These are phyloP conservation scores for cat (Felis catus) DNA, from an alignment of 2,113 vertebrate genomes.

Conservation along the genomic window DNA sequence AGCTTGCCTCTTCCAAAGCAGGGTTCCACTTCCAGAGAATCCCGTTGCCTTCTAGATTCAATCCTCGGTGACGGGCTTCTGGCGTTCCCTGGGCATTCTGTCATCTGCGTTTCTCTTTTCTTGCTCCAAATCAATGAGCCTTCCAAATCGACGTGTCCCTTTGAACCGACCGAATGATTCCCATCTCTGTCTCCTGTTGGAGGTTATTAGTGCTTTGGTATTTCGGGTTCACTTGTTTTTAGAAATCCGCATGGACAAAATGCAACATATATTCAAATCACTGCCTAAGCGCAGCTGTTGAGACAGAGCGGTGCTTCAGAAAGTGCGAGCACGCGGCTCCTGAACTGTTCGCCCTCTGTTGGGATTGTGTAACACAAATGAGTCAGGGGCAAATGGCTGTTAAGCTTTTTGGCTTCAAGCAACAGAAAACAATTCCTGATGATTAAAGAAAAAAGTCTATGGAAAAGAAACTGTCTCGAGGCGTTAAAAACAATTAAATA, in stretches of 20 bases:
- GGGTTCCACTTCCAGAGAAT: background rate
- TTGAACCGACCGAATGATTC: background rate
- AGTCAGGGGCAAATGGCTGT: background rate
- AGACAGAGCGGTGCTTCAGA: background rate
- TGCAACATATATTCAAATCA: background rate
- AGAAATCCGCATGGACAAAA: background rate
- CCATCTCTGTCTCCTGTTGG: background rate
- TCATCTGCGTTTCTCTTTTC: background rate
- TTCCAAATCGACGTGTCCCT: background rate
- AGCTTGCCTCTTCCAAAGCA: background rate
- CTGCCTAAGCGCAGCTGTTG: background rate
- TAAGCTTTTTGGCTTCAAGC: background rate
- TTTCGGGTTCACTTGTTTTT: background rate
- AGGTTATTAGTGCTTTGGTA: background rate
- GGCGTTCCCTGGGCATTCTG: background rate
- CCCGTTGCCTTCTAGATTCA: background rate
- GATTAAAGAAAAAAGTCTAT: background rate
- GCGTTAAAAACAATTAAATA: background rate
- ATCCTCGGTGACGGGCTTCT: background rate
- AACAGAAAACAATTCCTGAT: background rate
- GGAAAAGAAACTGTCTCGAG: background rate
- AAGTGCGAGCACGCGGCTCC: background rate
- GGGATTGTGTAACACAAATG: background rate
- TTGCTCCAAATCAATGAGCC: background rate
- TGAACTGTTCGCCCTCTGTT: background rate